A percentile compares a stretch with the other conserved stretches of the same genome.
Evolutionary conservation across 2,797 vertebrate species (phyloP).

Genomic region (Sebastes cheni): DNA sequence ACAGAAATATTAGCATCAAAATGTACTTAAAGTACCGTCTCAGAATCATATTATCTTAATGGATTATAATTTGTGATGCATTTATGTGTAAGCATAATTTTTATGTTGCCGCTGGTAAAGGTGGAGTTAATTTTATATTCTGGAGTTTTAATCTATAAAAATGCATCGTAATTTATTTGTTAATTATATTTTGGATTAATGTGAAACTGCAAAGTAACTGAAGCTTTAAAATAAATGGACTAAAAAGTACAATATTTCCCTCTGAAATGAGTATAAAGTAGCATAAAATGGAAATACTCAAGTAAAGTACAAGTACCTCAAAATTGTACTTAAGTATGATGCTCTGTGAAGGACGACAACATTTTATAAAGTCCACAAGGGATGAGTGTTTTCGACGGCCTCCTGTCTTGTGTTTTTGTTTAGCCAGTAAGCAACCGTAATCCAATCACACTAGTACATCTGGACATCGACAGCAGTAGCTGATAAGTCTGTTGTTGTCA

Average conservation of each 20-base stretch:
- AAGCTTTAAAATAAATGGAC: background rate
- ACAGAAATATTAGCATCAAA: no score
- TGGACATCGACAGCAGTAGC: constrained; percentile 24
- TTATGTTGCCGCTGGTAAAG: background rate
- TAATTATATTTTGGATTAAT: background rate
- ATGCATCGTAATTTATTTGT: background rate
- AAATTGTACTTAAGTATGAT: background rate
- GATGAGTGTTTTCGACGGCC: background rate
- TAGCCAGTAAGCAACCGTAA: constrained; percentile 41
- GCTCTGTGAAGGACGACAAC: background rate
- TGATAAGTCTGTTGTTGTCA: constrained; percentile 47
- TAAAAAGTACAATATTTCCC: background rate
- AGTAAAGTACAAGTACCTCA: background rate
- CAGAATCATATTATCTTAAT: no score
- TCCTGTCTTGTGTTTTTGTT: constrained; percentile 11
- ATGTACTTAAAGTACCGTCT: no score
- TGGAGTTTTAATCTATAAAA: background rate
- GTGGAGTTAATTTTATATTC: background rate
- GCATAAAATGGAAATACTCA: background rate
- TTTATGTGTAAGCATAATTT: no score
- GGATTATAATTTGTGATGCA: no score
- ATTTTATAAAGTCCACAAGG: background rate
- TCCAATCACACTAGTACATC: constrained; percentile 45
- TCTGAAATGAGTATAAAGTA: background rate
- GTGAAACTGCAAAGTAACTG: background rate